A percentile compares a stretch with the other conserved stretches of the same genome.
phyloP scores from a whole-genome alignment of 2,888 invertebrate genomes.

The Parthenolecanium corni region DNA sequence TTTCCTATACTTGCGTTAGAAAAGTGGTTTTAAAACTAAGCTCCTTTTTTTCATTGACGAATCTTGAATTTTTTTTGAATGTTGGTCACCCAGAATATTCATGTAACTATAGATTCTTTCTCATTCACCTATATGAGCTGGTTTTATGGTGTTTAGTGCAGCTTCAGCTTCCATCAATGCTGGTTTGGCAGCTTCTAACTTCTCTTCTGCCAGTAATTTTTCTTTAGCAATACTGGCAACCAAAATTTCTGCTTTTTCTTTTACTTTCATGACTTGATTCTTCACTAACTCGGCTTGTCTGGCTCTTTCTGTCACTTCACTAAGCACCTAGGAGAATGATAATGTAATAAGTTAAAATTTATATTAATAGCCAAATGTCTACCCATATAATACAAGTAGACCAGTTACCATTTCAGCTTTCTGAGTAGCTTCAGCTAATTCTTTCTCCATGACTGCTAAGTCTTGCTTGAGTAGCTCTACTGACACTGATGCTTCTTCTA shows the following conservation, averaged over 20 bases:
- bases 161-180: slow-evolving; percentile 90
- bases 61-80: no score
- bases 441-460: slow-evolving; percentile 86
- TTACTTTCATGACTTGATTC: slow-evolving; percentile 88
- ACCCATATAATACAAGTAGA: not conserved
- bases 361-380: not conserved
- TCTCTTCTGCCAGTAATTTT: slow-evolving; percentile 80
- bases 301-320: slow-evolving; percentile 84
- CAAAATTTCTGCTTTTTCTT: slow-evolving; percentile 84
- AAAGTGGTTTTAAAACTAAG: no score
- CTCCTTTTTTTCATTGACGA: no score
- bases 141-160: slow-evolving; percentile 90
- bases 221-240: slow-evolving; percentile 79
- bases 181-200: slow-evolving; percentile 89
- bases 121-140: slow-evolving; percentile 75
- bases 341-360: not conserved
- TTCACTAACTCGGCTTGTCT: slow-evolving; percentile 92
- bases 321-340: slow-evolving; percentile 40
- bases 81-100: no score
- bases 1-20: no score
- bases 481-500: slow-evolving; percentile 88
- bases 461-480: slow-evolving; percentile 85
- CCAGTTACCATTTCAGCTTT: slow-evolving; percentile 69
- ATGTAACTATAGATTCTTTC: no score
- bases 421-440: slow-evolving; percentile 81